Percentiles rank a stretch among this genome's conserved stretches.
These are phyloP conservation scores for Phymanthus crucifer DNA, from an alignment of 92 coral and sea anemone species.

Conservation along the genomic window DNA sequence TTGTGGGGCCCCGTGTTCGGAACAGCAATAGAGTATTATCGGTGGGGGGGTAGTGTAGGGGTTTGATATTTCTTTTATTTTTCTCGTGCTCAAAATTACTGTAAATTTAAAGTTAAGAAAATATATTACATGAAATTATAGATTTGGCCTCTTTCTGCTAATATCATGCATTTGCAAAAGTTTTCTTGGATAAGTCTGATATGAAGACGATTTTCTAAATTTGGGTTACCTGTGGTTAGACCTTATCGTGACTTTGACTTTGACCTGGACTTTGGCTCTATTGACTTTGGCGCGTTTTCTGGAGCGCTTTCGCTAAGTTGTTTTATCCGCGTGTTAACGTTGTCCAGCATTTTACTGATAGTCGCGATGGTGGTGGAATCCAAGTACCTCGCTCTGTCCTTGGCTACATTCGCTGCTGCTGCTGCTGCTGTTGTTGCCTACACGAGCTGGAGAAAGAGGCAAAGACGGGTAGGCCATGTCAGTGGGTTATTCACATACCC, in stretches of 20 bases:
- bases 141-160: neutral
- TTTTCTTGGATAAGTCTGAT: neutral
- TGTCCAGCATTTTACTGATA: neutral
- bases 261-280: neutral
- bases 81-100: no score
- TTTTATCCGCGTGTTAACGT: no score
- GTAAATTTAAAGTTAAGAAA: no score
- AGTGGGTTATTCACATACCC: constrained; percentile 72
- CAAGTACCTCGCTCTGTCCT: constrained; percentile 10
- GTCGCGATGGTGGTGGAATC: constrained; percentile 2
- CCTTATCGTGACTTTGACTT: neutral
- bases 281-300: neutral
- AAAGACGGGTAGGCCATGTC: constrained; percentile 59
- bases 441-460: constrained; percentile 34
- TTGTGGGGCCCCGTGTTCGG: no score
- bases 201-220: neutral
- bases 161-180: neutral
- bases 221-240: constrained; percentile 23
- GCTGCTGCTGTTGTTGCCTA: constrained; percentile 46
- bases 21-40: no score
- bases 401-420: constrained; percentile 39
- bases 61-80: no score
- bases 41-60: no score
- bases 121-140: no score
- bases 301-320: no score